phyloP scores from a whole-genome alignment of 2,888 invertebrate genomes.

The Synergus laeviventris region DNA sequence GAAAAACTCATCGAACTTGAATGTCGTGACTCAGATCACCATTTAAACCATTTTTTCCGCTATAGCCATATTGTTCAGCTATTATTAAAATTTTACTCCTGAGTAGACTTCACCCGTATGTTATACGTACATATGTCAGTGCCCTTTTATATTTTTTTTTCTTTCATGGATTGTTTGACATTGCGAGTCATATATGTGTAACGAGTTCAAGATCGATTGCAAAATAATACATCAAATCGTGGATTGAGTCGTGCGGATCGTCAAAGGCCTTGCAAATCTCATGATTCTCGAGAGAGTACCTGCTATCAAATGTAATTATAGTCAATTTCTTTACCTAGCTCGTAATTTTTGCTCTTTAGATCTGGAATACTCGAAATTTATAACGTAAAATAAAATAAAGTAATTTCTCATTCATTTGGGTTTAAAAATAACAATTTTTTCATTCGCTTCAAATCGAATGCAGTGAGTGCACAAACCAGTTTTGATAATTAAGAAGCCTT shows the following conservation, averaged over 20 bases:
- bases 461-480: too few relatives aligned
- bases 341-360: neutral
- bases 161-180: conserved; percentile 34
- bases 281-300: conserved; percentile 20
- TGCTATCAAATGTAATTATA: conserved; percentile 31
- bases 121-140: conserved; percentile 25
- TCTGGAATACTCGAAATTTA: neutral
- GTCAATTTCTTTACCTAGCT: neutral
- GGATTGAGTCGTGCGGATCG: conserved; percentile 14
- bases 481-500: too few relatives aligned
- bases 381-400: neutral
- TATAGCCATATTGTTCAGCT: conserved; percentile 11
- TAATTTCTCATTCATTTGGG: too few relatives aligned
- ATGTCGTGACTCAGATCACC: conserved; percentile 28
- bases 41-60: conserved; percentile 29
- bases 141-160: conserved; percentile 23
- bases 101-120: conserved; percentile 26
- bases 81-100: conserved; percentile 35
- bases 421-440: too few relatives aligned
- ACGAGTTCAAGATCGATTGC: conserved; percentile 39
- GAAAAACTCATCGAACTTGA: conserved; percentile 37
- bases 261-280: conserved; percentile 37
- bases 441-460: too few relatives aligned
- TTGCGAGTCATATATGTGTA: conserved; percentile 36
- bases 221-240: conserved; percentile 37